phyloP scores from a whole-genome alignment of 2,797 vertebrate genomes.

The Cossypha polioptera region DNA sequence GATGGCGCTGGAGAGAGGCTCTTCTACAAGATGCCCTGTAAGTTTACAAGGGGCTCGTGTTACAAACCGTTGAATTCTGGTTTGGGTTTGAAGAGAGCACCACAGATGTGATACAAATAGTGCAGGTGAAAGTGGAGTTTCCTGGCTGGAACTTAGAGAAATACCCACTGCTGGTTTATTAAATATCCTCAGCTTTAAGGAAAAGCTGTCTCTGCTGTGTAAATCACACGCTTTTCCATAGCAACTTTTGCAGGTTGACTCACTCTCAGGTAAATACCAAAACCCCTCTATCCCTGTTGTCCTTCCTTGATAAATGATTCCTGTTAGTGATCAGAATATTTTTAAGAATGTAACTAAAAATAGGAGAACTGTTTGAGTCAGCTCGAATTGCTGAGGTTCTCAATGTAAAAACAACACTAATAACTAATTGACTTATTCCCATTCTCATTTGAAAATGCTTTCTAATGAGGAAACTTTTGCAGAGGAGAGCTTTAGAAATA shows the following conservation, averaged over 20 bases:
- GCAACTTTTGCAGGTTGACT: neutral
- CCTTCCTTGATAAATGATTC: neutral
- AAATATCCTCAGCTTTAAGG: neutral
- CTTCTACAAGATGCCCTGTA: conserved; percentile 92
- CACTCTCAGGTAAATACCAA: neutral
- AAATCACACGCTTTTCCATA: neutral
- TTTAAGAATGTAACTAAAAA: neutral
- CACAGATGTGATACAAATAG: neutral
- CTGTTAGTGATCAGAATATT: neutral
- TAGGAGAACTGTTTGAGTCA: neutral
- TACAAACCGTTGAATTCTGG: no score
- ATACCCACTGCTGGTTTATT: neutral
- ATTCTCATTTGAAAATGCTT: neutral
- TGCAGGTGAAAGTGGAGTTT: neutral
- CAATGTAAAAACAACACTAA: neutral
- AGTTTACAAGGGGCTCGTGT: conserved; percentile 26
- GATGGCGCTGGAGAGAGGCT: conserved; percentile 88
- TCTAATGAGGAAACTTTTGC: neutral
- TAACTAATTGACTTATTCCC: neutral
- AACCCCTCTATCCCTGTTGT: neutral
- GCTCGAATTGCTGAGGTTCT: neutral
- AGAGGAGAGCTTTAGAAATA: neutral
- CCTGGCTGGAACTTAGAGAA: neutral
- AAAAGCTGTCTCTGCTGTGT: neutral
- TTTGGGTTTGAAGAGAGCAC: neutral